phyloP scores from a whole-genome alignment of 1,140 invertebrate genomes.

The Macrostomum lignano region DNA sequence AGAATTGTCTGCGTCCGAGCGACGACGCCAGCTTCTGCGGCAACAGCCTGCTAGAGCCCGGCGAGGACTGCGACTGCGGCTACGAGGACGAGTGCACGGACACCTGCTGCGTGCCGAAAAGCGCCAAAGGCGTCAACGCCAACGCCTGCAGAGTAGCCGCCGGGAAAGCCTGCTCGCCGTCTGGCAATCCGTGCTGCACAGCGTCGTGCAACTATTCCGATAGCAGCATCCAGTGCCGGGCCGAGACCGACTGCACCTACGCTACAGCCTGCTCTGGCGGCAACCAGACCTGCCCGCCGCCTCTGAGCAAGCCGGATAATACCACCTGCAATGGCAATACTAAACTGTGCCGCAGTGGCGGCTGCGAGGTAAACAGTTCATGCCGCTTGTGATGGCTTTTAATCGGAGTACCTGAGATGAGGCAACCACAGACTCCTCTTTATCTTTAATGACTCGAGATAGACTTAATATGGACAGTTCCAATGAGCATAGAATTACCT shows the following conservation, averaged over 20 bases:
- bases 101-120: constrained; percentile 60
- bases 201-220: constrained; percentile 45
- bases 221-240: constrained; percentile 80
- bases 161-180: constrained; percentile 58
- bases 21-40: constrained; percentile 83
- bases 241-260: constrained; percentile 53
- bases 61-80: constrained; percentile 92
- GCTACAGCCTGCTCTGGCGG: constrained; percentile 53
- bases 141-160: constrained; percentile 29
- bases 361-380: no score
- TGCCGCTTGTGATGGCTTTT: no score
- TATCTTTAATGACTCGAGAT: no score
- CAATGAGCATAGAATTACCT: no score
- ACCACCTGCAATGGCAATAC: constrained; percentile 7
- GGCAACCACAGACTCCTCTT: no score
- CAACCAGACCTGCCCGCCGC: constrained; percentile 13
- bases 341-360: neutral
- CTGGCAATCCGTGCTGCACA: constrained; percentile 46
- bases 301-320: neutral
- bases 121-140: neutral
- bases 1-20: constrained; percentile 28
- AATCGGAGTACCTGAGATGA: no score
- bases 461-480: no score
- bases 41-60: constrained; percentile 86
- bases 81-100: constrained; percentile 43